These are phyloP conservation scores for Papilio helenus DNA, from an alignment of 1,140 invertebrate species.

Conservation along the genomic window DNA sequence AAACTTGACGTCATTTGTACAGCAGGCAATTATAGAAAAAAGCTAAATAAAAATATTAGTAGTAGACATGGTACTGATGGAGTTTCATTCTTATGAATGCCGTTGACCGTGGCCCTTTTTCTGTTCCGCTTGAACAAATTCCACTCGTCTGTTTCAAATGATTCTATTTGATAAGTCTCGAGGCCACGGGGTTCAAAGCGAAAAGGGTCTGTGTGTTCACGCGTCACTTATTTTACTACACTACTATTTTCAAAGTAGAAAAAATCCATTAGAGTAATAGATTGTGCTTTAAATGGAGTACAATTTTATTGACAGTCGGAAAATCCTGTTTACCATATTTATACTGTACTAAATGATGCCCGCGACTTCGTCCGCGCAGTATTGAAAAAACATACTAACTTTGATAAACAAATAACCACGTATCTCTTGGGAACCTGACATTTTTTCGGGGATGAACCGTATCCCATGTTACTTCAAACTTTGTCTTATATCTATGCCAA, in stretches of 20 bases:
- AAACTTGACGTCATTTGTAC: neutral
- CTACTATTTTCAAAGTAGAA: slow-evolving; percentile 26
- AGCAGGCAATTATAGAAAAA: neutral
- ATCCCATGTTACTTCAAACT: too few species aligned
- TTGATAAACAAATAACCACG: too few species aligned
- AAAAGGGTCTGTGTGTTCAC: slow-evolving; percentile 38
- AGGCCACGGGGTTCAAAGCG: slow-evolving; percentile 38
- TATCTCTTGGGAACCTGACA: too few species aligned
- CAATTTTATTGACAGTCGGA: neutral
- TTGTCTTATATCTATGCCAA: too few species aligned
- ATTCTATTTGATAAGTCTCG: slow-evolving; percentile 38
- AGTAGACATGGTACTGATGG: neutral
- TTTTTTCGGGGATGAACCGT: too few species aligned
- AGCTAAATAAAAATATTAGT: neutral
- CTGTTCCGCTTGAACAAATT: slow-evolving; percentile 38
- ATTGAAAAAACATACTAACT: too few species aligned
- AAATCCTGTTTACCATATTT: neutral
- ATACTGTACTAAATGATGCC: neutral
- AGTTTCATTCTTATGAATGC: slow-evolving; percentile 25
- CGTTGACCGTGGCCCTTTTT: slow-evolving; percentile 34
- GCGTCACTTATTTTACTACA: slow-evolving; percentile 30
- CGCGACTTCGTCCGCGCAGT: too few species aligned
- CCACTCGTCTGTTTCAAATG: slow-evolving; percentile 39
- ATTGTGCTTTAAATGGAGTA: slow-evolving; percentile 13
- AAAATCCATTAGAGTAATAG: slow-evolving; percentile 30